Conservation (phyloP, 2,888 invertebrate species). For the Steinernema carpocapsae region DNA sequence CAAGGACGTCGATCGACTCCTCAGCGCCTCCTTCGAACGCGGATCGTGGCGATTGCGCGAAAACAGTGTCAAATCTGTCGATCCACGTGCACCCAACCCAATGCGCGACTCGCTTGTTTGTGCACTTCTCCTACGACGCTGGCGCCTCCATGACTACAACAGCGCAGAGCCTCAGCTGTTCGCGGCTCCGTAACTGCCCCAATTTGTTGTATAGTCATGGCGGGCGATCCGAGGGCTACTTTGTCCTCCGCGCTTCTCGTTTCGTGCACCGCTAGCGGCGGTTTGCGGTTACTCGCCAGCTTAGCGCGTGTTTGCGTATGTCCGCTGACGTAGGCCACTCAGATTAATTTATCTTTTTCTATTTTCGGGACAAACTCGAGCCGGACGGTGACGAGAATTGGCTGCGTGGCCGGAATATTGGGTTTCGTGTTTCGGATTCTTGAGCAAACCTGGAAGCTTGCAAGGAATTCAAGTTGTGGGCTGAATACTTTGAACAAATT, state of each 20-base stretch:
- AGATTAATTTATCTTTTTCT: too few relatives aligned
- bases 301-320: background rate
- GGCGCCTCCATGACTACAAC: too few relatives aligned
- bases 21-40: background rate
- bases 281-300: background rate
- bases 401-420: too few relatives aligned
- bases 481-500: too few relatives aligned
- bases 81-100: background rate
- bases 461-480: too few relatives aligned
- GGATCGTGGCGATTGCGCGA: slow-evolving; percentile 5
- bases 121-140: slow-evolving; percentile 4
- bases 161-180: too few relatives aligned
- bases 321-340: background rate
- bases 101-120: background rate
- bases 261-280: background rate
- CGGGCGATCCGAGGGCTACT: background rate
- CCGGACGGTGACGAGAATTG: too few relatives aligned
- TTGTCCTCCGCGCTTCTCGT: background rate
- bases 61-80: slow-evolving; percentile 14
- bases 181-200: slow-evolving; percentile 24
- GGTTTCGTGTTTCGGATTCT: too few relatives aligned
- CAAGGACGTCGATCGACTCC: background rate
- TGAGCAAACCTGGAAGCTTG: too few relatives aligned
- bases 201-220: slow-evolving; percentile 15
- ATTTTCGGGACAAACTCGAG: too few relatives aligned